Evolutionary conservation across 1,140 invertebrate genomes (phyloP), one percentile per base, ranked within the genome.

Genomic region (Oedothorax gibbosus): DNA sequence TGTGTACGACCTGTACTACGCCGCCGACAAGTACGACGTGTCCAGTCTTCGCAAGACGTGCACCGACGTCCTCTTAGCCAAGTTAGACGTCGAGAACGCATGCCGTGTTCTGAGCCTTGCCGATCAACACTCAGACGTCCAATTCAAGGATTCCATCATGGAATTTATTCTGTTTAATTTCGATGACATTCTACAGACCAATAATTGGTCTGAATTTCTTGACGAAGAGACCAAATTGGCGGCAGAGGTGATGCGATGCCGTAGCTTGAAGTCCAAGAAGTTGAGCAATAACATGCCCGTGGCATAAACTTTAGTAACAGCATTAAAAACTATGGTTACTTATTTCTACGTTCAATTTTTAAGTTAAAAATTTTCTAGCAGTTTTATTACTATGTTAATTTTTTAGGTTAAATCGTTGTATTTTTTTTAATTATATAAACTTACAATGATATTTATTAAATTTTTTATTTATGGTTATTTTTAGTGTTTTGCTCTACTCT

Each of bases 11-110:
- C 11, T 77, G 73, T 64, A 77, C 15, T 20, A 12, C 57, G 14
- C 15, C 51, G 73, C 73, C 5, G 12, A 77, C 9, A 77, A 64
- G 15, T 77, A 77, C n/a, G 60, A 77, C 7, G 21, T 77, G 7
- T 6, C 15, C 6, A 60, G 51, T 18, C 57, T 77, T 1, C 57
- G 35, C 1, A 20, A 64, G 14, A 15, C 35, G 0, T 64, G 73
- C n/a, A 12, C 14, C 35, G 14, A 20, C 5, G 9, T 50, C 6
- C 15, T 77, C 6, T 6, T 62, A 14, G 8, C 12, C 6, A 77
- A 77, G 14, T 10, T 64, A 14, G 20, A 15, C 11, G 8, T 64
- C 1, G 57, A 64, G 7, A 77, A 50, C 51, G 49, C 56, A 0
- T 51, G 6, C 18, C 12, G 10, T 0, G 7, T 64, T 7, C 18